Conservation (phyloP, 2,888 invertebrate genomes). For the Conistra vaccinii region DNA sequence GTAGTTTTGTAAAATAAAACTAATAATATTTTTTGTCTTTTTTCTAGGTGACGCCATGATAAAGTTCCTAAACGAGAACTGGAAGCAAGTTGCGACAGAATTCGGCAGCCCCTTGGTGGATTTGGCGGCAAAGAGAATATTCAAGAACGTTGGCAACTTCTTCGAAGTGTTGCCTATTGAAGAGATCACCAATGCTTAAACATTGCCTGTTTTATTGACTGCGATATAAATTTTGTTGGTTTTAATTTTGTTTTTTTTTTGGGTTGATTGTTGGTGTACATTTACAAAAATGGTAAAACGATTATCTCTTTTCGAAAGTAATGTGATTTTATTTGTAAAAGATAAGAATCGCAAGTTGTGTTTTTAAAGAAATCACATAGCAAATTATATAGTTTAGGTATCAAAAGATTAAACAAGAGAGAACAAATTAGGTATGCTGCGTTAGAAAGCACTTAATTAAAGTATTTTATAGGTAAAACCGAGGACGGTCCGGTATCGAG, state of each 20-base stretch:
- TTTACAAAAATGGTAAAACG: no score
- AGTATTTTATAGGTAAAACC: background rate
- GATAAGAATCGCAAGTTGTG: background rate
- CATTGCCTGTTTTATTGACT: background rate
- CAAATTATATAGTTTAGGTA: background rate
- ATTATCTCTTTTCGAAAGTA: no score
- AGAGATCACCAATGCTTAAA: slow-evolving; percentile 75
- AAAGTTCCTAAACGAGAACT: slow-evolving; percentile 81
- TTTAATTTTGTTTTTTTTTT: background rate
- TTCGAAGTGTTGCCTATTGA: slow-evolving; percentile 73
- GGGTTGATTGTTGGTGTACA: no score
- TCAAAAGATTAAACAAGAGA: background rate
- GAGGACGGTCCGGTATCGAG: no score
- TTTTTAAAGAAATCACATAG: background rate
- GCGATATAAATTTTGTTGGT: no score
- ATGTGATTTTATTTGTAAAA: no score
- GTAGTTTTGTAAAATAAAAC: background rate
- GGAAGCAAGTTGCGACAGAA: slow-evolving; percentile 79
- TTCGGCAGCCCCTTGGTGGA: slow-evolving; percentile 82
- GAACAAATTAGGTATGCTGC: background rate
- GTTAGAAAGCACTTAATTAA: background rate
- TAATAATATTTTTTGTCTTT: slow-evolving; percentile 14
- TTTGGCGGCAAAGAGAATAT: slow-evolving; percentile 73
- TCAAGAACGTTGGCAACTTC: slow-evolving; percentile 72
- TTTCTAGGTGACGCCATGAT: slow-evolving; percentile 81